phyloP scores from a whole-genome alignment of 2,113 vertebrate species.

The Agelaius phoeniceus region DNA sequence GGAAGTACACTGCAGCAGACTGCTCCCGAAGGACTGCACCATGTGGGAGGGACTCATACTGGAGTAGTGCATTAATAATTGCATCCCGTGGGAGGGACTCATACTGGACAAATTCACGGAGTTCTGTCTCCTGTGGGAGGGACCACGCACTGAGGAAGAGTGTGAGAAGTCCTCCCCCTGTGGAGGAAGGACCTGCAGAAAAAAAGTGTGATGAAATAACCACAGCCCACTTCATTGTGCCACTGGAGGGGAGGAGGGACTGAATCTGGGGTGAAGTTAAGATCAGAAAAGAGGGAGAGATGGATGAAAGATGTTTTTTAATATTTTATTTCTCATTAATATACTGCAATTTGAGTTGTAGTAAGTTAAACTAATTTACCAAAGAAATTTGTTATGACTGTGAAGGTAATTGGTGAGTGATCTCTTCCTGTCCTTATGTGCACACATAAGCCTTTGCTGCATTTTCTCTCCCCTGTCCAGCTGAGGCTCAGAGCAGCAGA shows the following conservation, averaged over 20 bases:
- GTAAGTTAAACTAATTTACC: neutral
- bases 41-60: fast-evolving
- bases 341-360: neutral
- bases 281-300: neutral
- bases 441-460: neutral
- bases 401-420: neutral
- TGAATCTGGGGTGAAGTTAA: neutral
- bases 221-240: too few relatives aligned
- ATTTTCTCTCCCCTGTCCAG: neutral
- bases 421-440: neutral
- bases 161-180: neutral
- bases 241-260: neutral
- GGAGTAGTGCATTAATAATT: neutral
- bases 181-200: neutral
- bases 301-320: neutral
- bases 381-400: neutral
- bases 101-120: neutral
- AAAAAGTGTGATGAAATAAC: neutral
- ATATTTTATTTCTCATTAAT: neutral
- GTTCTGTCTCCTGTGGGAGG: neutral
- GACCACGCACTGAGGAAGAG: neutral
- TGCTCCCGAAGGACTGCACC: neutral
- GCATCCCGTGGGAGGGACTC: neutral
- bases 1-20: neutral
- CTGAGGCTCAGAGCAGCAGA: neutral